phyloP scores from a whole-genome alignment of 2,797 vertebrate species.

The Dendrocincla fuliginosa region DNA sequence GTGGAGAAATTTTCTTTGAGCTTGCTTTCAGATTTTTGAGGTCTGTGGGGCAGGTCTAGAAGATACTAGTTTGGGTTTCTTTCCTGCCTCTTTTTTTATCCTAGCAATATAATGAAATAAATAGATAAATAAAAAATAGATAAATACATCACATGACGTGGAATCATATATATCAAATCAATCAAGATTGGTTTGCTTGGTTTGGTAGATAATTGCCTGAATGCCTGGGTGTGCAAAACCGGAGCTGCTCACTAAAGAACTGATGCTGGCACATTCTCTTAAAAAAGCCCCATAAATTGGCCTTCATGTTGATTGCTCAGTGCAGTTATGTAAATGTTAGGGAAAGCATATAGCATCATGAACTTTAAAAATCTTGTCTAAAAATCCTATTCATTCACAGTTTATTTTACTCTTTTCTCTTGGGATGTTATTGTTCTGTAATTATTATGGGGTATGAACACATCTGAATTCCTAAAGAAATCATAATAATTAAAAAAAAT shows the following conservation, averaged over 20 bases:
- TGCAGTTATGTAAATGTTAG: not conserved
- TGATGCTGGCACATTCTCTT: not conserved
- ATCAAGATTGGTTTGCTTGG: not conserved
- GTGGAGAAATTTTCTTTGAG: not conserved
- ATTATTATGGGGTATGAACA: not conserved
- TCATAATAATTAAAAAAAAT: not conserved
- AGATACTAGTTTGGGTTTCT: not conserved
- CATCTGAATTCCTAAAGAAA: not conserved
- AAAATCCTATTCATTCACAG: not conserved
- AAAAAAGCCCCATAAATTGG: fast-evolving
- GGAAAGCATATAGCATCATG: not conserved
- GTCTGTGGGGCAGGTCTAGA: not conserved
- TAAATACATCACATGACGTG: not conserved
- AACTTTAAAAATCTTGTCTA: not conserved
- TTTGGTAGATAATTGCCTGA: not conserved
- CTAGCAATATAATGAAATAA: not conserved
- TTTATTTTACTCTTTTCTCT: not conserved
- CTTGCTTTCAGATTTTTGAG: not conserved
- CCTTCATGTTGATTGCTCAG: not conserved
- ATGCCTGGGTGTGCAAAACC: not conserved
- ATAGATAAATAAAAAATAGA: not conserved
- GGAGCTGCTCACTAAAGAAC: not conserved
- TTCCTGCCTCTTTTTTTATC: not conserved
- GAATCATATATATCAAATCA: not conserved
- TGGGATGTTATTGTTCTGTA: not conserved